Base-by-base conservation (phyloP, 2,797 vertebrate species). In the Malurus leucopterus region DNA sequence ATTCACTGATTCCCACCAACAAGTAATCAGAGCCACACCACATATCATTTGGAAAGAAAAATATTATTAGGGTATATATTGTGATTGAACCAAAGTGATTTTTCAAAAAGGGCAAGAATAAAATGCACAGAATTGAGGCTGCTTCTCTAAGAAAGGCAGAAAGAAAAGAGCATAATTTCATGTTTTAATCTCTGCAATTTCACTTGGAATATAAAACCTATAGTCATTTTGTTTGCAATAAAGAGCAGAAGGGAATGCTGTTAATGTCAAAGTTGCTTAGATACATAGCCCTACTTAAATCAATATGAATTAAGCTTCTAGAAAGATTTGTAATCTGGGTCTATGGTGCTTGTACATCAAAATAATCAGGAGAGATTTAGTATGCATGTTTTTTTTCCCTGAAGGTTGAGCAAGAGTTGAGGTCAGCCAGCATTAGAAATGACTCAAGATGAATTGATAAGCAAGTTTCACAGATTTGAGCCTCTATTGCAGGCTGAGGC, bases 221-320 rank as follows among this genome's bases (percentile, higher is more conserved):
- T n/a, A 43, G 38, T 55, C 0, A 54, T 83, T 83, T 80, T 51
- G 16, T 49, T 78, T 83, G 34, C 70, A 81, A 46, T 34, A 65
- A 81, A 77, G 9, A 74, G 34, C 51, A 88, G 76, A 91, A 93
- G 55, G 51, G 63, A 74, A 72, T 0, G 2, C 32, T 89, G 72
- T 70, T 86, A 38, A 93, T 75, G 87, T 85, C 91, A 93, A 84
- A 84, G 55, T 86, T 89, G 38, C 38, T 89, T 93, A 84, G 83
- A 88, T 89, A 65, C 64, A 75, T 20, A 95, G 87, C 19, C 85
- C 87, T 94, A 89, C 76, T 93, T 95, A 93, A 90, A 92, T 94
- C 93, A 94, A 38, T 65, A 86, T 43, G 91, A 93, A 94, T 94
- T 92, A 95, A 85, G 41, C 49, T 62, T 88, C 83, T 85, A 65